These are phyloP conservation scores for Pseudopodoces humilis DNA, from an alignment of 2,113 vertebrate species.

Conservation along the genomic window DNA sequence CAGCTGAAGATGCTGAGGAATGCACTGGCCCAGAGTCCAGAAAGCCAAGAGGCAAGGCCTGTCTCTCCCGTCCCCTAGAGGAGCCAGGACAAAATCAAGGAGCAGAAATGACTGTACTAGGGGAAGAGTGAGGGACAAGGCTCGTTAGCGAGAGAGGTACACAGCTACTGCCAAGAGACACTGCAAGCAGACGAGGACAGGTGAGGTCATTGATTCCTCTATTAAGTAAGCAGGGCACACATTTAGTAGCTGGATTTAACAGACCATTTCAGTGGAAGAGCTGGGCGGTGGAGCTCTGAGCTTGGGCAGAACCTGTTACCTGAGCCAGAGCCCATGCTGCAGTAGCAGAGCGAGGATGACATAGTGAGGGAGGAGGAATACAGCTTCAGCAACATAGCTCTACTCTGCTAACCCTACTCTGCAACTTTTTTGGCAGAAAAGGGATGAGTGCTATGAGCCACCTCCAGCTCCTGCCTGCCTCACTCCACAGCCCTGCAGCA, in stretches of 20 bases:
- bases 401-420: not conserved
- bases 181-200: not conserved
- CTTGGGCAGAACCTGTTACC: not conserved
- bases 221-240: not conserved
- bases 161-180: not conserved
- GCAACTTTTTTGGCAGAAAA: not conserved
- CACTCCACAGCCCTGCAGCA: accelerated
- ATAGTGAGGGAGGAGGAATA: not conserved
- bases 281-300: not conserved
- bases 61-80: not conserved
- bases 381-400: not conserved
- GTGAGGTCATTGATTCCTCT: accelerated
- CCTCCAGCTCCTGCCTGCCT: not conserved
- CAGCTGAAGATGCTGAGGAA: not conserved
- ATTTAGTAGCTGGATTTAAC: not conserved
- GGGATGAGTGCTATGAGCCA: not conserved
- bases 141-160: not conserved
- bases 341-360: not conserved
- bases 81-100: not conserved
- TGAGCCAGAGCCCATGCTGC: not conserved
- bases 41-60: not conserved
- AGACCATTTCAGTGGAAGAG: not conserved
- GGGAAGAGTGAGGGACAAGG: not conserved
- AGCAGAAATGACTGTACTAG: not conserved
- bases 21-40: not conserved